Evolutionary conservation across 2,797 vertebrate genomes (phyloP).

Genomic region (Yasuhikotakia modesta): DNA sequence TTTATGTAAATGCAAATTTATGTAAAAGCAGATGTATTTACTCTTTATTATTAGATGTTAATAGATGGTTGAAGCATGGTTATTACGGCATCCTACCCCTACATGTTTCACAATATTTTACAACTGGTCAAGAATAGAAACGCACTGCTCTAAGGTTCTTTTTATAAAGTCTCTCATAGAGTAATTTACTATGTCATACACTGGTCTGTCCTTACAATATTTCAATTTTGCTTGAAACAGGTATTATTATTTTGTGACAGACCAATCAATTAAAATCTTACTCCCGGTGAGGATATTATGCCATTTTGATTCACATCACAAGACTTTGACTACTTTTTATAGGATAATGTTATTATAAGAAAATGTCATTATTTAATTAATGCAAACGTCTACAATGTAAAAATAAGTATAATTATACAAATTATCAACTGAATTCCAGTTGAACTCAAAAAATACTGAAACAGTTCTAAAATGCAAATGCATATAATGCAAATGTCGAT

Average conservation of each 20-base stretch:
- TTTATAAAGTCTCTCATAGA: constrained; percentile 82
- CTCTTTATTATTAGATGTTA: background rate
- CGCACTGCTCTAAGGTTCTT: constrained; percentile 79
- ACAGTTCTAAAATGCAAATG: background rate
- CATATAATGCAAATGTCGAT: background rate
- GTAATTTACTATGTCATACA: constrained; percentile 59
- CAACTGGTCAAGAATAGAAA: constrained; percentile 91
- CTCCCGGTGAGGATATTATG: background rate
- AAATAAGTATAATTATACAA: background rate
- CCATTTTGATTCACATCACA: background rate
- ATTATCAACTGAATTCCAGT: background rate
- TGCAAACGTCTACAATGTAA: background rate
- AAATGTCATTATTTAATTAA: background rate
- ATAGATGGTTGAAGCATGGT: background rate
- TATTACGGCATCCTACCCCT: constrained; percentile 70
- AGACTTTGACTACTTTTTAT: background rate
- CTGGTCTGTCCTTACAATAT: constrained; percentile 60
- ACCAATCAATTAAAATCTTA: background rate
- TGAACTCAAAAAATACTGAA: background rate
- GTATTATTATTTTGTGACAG: background rate
- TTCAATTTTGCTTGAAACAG: constrained; percentile 8
- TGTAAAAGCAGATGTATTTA: background rate
- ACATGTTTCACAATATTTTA: constrained; percentile 96
- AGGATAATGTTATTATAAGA: background rate
- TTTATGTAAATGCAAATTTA: no score